Percentiles rank a stretch among this genome's conserved stretches.
These are phyloP conservation scores for Struthidea cinerea DNA, from an alignment of 2,113 vertebrate genomes.

Conservation along the genomic window DNA sequence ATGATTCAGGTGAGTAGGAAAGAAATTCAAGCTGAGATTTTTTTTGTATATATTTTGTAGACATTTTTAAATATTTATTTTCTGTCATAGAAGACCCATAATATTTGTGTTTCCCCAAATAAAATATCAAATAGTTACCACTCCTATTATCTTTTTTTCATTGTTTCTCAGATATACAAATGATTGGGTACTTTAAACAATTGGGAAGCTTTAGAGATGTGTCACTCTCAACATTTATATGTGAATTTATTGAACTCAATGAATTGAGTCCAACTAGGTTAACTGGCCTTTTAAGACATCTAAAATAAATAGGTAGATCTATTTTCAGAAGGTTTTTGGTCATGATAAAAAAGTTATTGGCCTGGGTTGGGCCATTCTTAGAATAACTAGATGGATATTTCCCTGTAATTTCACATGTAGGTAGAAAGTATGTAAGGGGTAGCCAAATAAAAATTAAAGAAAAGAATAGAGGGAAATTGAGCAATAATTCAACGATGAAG, in stretches of 20 bases:
- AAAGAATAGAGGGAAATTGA: not conserved
- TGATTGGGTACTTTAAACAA: not conserved
- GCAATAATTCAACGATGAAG: not conserved
- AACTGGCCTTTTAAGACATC: not conserved
- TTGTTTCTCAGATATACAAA: not conserved
- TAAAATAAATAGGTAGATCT: not conserved
- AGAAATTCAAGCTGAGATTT: not conserved
- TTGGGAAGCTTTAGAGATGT: not conserved
- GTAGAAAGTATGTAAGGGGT: not conserved
- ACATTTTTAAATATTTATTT: not conserved
- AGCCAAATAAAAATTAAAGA: not conserved
- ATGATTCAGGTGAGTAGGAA: not conserved
- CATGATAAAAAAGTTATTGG: not conserved
- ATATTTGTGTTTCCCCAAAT: not conserved
- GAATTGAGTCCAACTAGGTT: not conserved
- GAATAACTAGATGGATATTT: not conserved
- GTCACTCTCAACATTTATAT: not conserved
- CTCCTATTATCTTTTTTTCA: not conserved
- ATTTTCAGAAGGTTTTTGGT: not conserved
- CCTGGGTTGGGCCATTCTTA: not conserved
- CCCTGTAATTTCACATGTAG: not conserved
- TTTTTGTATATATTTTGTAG: not conserved
- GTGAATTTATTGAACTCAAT: not conserved
- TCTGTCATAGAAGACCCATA: not conserved
- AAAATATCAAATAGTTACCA: not conserved